phyloP scores from a whole-genome alignment of 2,113 vertebrate genomes.

The Nerophis ophidion region DNA sequence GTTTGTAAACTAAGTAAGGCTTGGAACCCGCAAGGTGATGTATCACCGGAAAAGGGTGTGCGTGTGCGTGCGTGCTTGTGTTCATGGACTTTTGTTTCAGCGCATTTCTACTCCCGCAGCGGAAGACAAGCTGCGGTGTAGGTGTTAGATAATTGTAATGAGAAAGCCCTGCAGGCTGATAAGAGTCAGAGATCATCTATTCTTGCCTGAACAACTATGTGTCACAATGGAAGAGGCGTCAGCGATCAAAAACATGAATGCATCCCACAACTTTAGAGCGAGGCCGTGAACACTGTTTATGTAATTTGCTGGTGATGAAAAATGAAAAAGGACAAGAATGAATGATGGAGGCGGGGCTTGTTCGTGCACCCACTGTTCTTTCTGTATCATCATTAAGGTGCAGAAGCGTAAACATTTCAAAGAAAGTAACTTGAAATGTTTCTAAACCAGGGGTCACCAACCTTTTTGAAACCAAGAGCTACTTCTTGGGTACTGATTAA shows the following conservation, averaged over 20 bases:
- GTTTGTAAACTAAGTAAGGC: slow-evolving; percentile 8
- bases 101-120: slow-evolving; percentile 10
- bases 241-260: slow-evolving; percentile 54
- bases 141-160: slow-evolving; percentile 56
- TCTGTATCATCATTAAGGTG: slow-evolving; percentile 44
- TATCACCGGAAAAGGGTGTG: slow-evolving; percentile 15
- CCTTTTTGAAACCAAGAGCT: too few species aligned
- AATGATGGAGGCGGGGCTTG: too few species aligned
- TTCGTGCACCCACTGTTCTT: background rate
- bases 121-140: slow-evolving; percentile 45
- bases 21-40: slow-evolving; percentile 23
- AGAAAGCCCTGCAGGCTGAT: slow-evolving; percentile 52
- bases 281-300: slow-evolving; percentile 46
- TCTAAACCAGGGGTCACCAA: too few species aligned
- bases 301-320: slow-evolving; percentile 65
- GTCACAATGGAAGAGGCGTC: slow-evolving; percentile 65
- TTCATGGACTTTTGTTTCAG: slow-evolving; percentile 15
- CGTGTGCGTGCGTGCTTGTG: background rate
- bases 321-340: slow-evolving; percentile 24
- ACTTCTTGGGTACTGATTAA: too few species aligned
- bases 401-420: too few species aligned
- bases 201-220: slow-evolving; percentile 57
- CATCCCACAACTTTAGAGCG: slow-evolving; percentile 60
- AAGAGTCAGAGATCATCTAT: slow-evolving; percentile 61
- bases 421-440: too few species aligned